phyloP scores from a whole-genome alignment of 2,888 invertebrate species.

The Autographa gamma region DNA sequence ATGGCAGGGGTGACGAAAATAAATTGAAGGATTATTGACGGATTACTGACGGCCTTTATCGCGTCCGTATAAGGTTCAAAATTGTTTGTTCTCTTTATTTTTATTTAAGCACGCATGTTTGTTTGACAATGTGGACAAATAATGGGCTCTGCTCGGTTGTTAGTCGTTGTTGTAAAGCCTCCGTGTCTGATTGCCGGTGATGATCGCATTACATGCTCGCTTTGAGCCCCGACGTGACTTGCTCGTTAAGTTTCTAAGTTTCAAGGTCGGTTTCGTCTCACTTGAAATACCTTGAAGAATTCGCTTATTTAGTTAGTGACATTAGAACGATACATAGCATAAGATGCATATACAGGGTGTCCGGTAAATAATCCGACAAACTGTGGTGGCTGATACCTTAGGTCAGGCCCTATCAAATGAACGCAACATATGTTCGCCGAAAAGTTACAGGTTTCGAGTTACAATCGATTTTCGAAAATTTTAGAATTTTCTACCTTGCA shows the following conservation, averaged over 20 bases:
- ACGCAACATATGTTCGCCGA: too few species aligned
- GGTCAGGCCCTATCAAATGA: too few species aligned
- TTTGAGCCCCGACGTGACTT: slow-evolving; percentile 45
- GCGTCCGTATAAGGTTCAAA: slow-evolving; percentile 16
- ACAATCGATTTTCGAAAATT: too few species aligned
- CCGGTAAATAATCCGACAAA: too few species aligned
- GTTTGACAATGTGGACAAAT: slow-evolving; percentile 35
- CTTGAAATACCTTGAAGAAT: neutral
- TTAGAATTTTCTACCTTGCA: too few species aligned
- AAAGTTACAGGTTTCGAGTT: too few species aligned
- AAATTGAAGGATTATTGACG: neutral
- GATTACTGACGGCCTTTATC: neutral
- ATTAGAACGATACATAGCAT: neutral
- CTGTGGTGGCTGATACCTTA: too few species aligned
- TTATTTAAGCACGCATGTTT: slow-evolving; percentile 14
- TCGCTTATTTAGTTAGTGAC: neutral
- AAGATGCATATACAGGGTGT: too few species aligned
- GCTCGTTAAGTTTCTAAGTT: slow-evolving; percentile 46
- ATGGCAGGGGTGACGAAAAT: slow-evolving; percentile 1
- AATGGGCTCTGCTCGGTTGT: slow-evolving; percentile 41
- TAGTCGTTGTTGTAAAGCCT: slow-evolving; percentile 37
- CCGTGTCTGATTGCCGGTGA: slow-evolving; percentile 41
- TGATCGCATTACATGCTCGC: slow-evolving; percentile 50
- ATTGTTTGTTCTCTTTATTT: slow-evolving; percentile 13
- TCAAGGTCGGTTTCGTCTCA: slow-evolving; percentile 43